Base-by-base conservation (phyloP, 2,797 vertebrate genomes). In the Thripadectes ignobilis region DNA sequence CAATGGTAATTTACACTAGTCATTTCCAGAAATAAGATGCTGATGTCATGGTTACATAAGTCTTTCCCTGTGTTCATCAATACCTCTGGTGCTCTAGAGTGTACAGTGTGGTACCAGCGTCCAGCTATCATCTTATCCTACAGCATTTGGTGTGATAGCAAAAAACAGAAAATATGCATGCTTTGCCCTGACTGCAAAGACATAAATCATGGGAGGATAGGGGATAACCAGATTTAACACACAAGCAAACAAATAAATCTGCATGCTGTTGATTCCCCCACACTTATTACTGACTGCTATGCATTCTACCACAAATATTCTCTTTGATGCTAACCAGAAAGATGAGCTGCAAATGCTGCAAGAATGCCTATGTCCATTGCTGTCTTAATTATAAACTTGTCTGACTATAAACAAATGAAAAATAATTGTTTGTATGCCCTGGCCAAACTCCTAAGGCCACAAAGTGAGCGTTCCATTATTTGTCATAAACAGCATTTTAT, bases 301-400 rank as follows among this genome's bases (percentile, higher is more conserved):
- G 73, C 6, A 5, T 90, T 88, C 69, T 41, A 94, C 63, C 58
- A 94, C 76, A 91, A 85, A 88, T 90, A 88, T 66, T 92, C 87
- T 65, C 89, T 91, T 96, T 90, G 73, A 95, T 92, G 73, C 82
- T 86, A 75, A 52, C 51, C 69, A 86, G 91, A 91, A 91, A 85
- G 89, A 92, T 34, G 62, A 89, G 58, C 58, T 73, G 45, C 36
- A 88, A 86, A 86, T 79, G 63, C 88, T 79, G 73, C 48, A 93
- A 65, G 72, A 92, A 85, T 63, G 36, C 39, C 75, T 88, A 62
- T 69, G 52, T 29, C 76, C 4, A 1, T 88, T 80, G 45, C 66
- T 72, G 48, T 41, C 82, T 95, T 95, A 91, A 85, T 89, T 94
- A 66, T 62, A 82, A 92, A 88, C 69, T 86, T 62, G 36, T 36